These are phyloP conservation scores for Scopus umbretta DNA, from an alignment of 2,113 vertebrate genomes.

Conservation along the genomic window DNA sequence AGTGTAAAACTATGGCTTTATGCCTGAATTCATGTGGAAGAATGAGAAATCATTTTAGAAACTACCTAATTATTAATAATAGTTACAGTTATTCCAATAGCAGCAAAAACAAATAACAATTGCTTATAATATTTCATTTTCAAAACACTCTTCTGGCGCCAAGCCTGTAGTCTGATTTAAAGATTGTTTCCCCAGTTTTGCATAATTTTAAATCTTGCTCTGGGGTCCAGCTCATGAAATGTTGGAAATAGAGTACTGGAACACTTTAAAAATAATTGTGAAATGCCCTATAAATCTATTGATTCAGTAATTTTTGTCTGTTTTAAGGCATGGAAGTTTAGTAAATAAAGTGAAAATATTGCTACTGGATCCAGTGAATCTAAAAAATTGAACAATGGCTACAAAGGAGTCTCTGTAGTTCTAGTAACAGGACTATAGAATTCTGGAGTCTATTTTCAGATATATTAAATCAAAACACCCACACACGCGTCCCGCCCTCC, in stretches of 20 bases:
- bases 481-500: accelerated
- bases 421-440: not conserved
- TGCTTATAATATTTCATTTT: constrained; percentile 52
- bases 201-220: not conserved
- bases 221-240: not conserved
- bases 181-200: not conserved
- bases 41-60: constrained; percentile 57
- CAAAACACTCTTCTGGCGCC: constrained; percentile 18
- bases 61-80: constrained; percentile 55
- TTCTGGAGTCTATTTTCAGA: not conserved
- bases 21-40: not conserved
- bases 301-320: not conserved
- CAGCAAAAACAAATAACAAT: constrained; percentile 53
- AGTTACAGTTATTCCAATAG: constrained; percentile 27
- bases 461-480: not conserved
- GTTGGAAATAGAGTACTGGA: not conserved
- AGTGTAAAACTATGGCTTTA: constrained; percentile 32
- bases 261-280: not conserved
- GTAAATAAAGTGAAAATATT: not conserved
- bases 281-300: not conserved
- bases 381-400: not conserved
- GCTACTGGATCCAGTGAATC: not conserved
- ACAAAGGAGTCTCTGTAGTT: not conserved
- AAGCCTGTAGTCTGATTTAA: constrained; percentile 5
- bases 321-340: not conserved